Base-by-base conservation (phyloP, 2,888 invertebrate genomes). In the Listrodromus nycthemerus region DNA sequence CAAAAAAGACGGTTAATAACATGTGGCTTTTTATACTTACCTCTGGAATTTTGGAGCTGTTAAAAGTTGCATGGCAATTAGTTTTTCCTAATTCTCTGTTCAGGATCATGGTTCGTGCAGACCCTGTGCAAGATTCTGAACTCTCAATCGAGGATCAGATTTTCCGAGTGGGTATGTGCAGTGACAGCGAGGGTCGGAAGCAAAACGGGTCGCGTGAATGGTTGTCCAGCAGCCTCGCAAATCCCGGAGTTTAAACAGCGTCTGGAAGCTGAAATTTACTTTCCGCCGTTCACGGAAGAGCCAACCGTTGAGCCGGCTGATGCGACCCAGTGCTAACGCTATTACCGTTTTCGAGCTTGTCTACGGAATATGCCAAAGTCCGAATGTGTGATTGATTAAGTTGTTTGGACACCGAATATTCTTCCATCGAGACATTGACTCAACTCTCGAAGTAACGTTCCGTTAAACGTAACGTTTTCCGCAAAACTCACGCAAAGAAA, bases 41-140 rank as follows among this genome's bases (percentile, higher is more conserved):
- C 41, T 41, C 13, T 13, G 13, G 10, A 41, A 41, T 13, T 41
- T 41, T 13, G 41, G 41, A 41, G 13, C 13, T 41, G 13, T 55
- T 55, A 1, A 55, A 55, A 24, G 10, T 21, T 3, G 24, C 21
- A 2, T 10, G 10, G 13, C 21, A 24, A 52, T 21, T 2, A 10
- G 16, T 66, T 66, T n/a, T 65, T 33, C 52, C 4, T 1, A 5
- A 7, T 5, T 58, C n/a, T 55, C 13, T 3, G n/a, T 24, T 16
- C 30, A 91, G 91, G 91, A 4, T 87, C 91, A 0, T 91, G 91
- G 91, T 91, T 91, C 33, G 90, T 91, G 33, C 89, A 89, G 63
- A 87, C 85, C 16, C 69, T 91, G n/a, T 91, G 91, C 70, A 82
- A 87, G 37, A 76, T 87, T 4, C 65, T 91, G 37, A 81, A 85